These are phyloP conservation scores for Natrix natrix DNA, from an alignment of 2,797 vertebrate species.

Conservation along the genomic window DNA sequence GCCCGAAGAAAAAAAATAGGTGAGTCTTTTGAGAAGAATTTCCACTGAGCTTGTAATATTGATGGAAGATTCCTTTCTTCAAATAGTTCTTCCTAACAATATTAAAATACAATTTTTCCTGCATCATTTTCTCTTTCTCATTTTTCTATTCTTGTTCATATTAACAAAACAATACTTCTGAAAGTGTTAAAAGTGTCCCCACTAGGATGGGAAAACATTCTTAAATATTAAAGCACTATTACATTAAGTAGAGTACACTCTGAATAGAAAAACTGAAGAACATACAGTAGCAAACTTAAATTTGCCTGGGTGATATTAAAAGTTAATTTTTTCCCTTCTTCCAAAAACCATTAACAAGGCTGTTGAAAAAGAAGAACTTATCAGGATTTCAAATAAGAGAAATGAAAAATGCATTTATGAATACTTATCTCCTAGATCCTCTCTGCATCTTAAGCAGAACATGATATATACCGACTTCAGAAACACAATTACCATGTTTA, in stretches of 20 bases:
- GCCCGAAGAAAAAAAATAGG: background rate
- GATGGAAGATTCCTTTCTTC: background rate
- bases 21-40: background rate
- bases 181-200: background rate
- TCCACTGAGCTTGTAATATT: background rate
- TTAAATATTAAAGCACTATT: conserved; percentile 60
- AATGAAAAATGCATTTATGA: conserved; percentile 58
- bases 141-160: background rate
- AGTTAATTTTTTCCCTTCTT: conserved; percentile 18
- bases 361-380: conserved; percentile 43
- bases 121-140: background rate
- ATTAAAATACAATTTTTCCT: background rate
- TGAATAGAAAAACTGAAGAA: conserved; percentile 51
- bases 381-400: conserved; percentile 56
- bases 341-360: conserved; percentile 51
- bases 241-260: conserved; percentile 54
- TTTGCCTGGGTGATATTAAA: conserved; percentile 51
- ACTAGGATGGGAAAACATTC: conserved; percentile 42
- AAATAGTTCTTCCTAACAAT: background rate
- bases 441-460: conserved; percentile 57
- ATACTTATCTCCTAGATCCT: conserved; percentile 49
- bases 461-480: conserved; percentile 49
- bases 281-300: conserved; percentile 37
- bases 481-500: conserved; percentile 51
- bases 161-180: conserved; percentile 50